Evolutionary conservation across 2,888 invertebrate species (phyloP), one percentile per base, ranked within the genome.

Genomic region (Drosophila subquinaria): DNA sequence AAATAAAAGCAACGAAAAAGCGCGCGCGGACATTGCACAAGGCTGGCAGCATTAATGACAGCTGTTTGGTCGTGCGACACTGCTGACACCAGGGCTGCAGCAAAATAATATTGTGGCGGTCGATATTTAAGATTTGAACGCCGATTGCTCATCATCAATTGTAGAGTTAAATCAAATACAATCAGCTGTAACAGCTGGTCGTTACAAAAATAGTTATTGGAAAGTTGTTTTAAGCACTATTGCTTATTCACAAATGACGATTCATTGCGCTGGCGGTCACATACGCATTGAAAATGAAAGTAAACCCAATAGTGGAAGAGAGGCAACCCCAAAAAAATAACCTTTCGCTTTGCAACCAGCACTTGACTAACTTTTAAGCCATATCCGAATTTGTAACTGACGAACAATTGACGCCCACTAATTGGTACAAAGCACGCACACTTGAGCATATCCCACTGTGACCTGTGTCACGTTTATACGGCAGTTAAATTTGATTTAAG

Each of bases 41-140:
- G 45, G 50, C 59, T 79, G 76, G 76, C 69, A 79, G 47, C 79
- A 36, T 47, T 3, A 5, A 4, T 4, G 17, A 30, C 79, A 79
- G 79, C 79, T 76, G 76, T 40, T 79, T 9, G 17, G 4, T 33
- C 9, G 36, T 63, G 78, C 75, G 48, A 79, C 65, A 62, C 69
- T 79, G 79, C 27, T 51, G 27, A 8, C 9, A 55, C 50, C 79
- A 76, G 76, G 79, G 76, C 23, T 74, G 59, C 51, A 59, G 15
- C 8, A 3, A 8, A 3, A 11, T 6, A 13, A 4, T 30, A 15
- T 38, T 40, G 8, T 38, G 43, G 64, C 69, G 79, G 23, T 52
- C 38, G 13, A 57, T 48, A 55, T 50, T 38, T 72, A 8, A 0
- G 8, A 27, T 72, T 70, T 17, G 20, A 70, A 56, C 27, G 45